Conservation (phyloP, 2,797 vertebrate genomes). For the Crocodylus rhombifer region DNA sequence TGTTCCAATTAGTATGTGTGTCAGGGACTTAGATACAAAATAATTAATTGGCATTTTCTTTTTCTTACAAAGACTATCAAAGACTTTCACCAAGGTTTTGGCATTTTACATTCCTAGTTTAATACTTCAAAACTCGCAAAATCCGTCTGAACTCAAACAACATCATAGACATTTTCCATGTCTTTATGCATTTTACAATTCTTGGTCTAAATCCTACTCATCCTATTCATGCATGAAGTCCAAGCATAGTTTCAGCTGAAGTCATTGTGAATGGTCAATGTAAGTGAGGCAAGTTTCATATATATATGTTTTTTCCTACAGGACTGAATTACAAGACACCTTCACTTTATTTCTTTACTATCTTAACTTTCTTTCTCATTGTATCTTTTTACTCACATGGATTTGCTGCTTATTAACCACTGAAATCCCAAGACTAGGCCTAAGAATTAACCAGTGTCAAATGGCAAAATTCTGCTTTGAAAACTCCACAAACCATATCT, state of each 20-base stretch:
- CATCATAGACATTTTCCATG: neutral
- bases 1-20: neutral
- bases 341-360: neutral
- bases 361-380: neutral
- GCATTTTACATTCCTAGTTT: neutral
- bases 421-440: neutral
- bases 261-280: neutral
- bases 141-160: neutral
- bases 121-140: neutral
- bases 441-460: neutral
- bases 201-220: neutral
- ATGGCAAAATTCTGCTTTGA: neutral
- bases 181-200: neutral
- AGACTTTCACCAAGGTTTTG: neutral
- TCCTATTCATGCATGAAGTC: neutral
- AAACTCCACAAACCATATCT: neutral
- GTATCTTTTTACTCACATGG: neutral
- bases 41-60: neutral
- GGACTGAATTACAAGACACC: neutral
- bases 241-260: neutral
- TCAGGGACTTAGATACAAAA: neutral
- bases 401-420: neutral
- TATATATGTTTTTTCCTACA: neutral
- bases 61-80: neutral
- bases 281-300: neutral